Evolutionary conservation across 2,113 vertebrate species (phyloP), one percentile per base, ranked within the genome.

Genomic region (Cepphus grylle): DNA sequence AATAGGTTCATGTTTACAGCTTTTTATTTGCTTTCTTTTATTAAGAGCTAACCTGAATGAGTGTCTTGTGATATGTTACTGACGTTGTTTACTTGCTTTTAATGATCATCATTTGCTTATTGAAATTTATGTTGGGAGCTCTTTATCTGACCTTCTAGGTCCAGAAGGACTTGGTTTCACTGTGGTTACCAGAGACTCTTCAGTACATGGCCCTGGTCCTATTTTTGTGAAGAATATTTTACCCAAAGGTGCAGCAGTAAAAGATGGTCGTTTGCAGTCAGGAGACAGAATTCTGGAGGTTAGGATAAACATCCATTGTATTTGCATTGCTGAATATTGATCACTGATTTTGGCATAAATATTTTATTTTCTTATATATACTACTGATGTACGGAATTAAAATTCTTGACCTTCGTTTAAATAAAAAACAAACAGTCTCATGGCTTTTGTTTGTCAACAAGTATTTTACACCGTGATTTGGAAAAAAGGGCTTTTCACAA

Each of bases 201-300:
- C 99, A 45, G 97, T 99, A 17, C 99, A 99, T 4, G 99, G 99
- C 27, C 99, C 98, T 6, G 99, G 99, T 49, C 99, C 99, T 2
- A 99, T 99, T 97, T 99, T 99, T 42, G 99, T 99, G 80, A 99
- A 99, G 97, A 99, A 99, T 95, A 99, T 99, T 97, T 98, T 99
- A 38, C 98, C 99, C 29, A 99, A 99, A 62, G 99, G 99, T 94
- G 99, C 99, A 67, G 99, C 99, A 59, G 96, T 99, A 86, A 99
- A 99, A 98, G 99, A 99, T 90, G 99, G 99, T 63, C 99, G 99
- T 62, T 98, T 99, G 88, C 99, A 99, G 94, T 99, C 99, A 59
- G 99, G 99, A 73, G 99, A 99, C 97, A 98, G 99, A 96, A 99
- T 99, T 96, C 97, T 99, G 42, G 99, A 99, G 99, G 99, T 99